Evolutionary conservation across 2,113 vertebrate genomes (phyloP).

Genomic region (Leuciscus idus): DNA sequence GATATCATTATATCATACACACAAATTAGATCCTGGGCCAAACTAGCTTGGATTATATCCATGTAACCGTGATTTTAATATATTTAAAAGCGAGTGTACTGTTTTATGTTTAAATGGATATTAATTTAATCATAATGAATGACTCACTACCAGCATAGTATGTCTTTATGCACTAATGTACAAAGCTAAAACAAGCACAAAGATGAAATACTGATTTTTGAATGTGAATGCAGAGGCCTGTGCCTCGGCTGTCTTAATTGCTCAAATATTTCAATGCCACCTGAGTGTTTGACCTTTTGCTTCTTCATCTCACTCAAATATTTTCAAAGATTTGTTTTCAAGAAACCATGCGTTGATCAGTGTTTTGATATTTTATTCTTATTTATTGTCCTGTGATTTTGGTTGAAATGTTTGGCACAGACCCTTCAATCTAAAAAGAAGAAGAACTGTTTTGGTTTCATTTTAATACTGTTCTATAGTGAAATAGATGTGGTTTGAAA

Average conservation of each 20-base stretch:
- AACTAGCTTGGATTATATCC: slow-evolving; percentile 10
- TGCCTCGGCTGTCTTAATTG: slow-evolving; percentile 37
- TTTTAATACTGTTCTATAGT: slow-evolving; percentile 30
- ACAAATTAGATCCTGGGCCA: slow-evolving; percentile 37
- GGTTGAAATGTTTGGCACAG: slow-evolving; percentile 27
- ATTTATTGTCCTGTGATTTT: slow-evolving; percentile 39
- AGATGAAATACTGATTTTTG: slow-evolving; percentile 47
- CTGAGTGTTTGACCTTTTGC: slow-evolving; percentile 24
- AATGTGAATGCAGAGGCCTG: slow-evolving; percentile 41
- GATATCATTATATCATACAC: slow-evolving; percentile 31
- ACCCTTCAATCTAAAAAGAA: neutral
- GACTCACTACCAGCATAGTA: slow-evolving; percentile 44
- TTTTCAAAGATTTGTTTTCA: neutral
- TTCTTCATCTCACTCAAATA: slow-evolving; percentile 3
- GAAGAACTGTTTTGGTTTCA: slow-evolving; percentile 6
- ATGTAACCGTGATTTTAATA: slow-evolving; percentile 11
- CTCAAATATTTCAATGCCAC: slow-evolving; percentile 32
- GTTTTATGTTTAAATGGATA: slow-evolving; percentile 27
- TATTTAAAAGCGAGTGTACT: slow-evolving; percentile 8
- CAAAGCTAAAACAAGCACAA: slow-evolving; percentile 49
- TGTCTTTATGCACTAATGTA: slow-evolving; percentile 49
- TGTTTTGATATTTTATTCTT: slow-evolving; percentile 26
- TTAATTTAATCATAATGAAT: slow-evolving; percentile 29
- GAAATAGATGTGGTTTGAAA: slow-evolving; percentile 43
- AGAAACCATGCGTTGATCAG: slow-evolving; percentile 27